Evolutionary conservation across 2,888 invertebrate genomes (phyloP).

Genomic region (Odontomyia ornata): DNA sequence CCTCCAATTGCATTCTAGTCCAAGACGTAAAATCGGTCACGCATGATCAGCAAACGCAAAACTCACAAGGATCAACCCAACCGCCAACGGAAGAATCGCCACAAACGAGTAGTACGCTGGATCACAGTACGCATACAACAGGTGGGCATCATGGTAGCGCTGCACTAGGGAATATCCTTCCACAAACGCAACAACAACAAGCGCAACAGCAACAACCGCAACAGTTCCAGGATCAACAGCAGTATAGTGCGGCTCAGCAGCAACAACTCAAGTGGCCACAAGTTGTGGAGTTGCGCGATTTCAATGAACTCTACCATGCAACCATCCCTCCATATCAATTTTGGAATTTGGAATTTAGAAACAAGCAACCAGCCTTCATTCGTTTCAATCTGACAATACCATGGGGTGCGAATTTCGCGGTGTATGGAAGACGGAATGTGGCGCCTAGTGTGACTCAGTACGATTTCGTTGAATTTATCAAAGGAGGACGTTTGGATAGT

Average conservation of each 20-base stretch:
- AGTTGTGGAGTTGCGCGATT: constrained; percentile 82
- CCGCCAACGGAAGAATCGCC: constrained; percentile 81
- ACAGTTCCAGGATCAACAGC: constrained; percentile 65
- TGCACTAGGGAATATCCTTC: constrained; percentile 60
- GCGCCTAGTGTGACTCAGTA: constrained; percentile 97
- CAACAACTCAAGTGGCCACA: constrained; percentile 79
- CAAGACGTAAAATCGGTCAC: constrained; percentile 81
- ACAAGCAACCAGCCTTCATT: constrained; percentile 89
- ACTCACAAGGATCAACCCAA: constrained; percentile 73
- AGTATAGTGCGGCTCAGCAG: constrained; percentile 69
- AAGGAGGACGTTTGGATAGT: constrained; percentile 83
- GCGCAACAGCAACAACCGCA: constrained; percentile 58
- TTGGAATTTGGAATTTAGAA: constrained; percentile 92
- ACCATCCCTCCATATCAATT: constrained; percentile 90
- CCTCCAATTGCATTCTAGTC: constrained; percentile 88
- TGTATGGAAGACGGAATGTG: constrained; percentile 93
- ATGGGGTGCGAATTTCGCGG: constrained; percentile 93
- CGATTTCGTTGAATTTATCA: constrained; percentile 95
- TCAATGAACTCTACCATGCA: constrained; percentile 84
- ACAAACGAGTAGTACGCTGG: constrained; percentile 76
- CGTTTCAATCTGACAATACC: constrained; percentile 89
- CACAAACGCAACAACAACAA: constrained; percentile 59
- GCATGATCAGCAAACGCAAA: constrained; percentile 84
- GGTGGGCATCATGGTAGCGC: constrained; percentile 44
- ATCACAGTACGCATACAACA: constrained; percentile 70